Conservation (phyloP, 2,888 invertebrate species). For the Petrophora chlorosata region DNA sequence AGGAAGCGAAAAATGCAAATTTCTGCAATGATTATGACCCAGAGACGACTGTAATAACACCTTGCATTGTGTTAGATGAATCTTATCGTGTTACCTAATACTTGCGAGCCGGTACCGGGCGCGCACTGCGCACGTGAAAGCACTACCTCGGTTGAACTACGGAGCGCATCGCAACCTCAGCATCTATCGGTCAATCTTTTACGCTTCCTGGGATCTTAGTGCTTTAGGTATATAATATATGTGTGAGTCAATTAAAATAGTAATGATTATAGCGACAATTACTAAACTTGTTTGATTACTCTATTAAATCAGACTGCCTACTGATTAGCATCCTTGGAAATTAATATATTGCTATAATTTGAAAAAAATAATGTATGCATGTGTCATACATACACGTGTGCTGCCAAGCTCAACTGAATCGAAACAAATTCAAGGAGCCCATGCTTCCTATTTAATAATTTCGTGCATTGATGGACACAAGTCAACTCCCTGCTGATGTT, state of each 20-base stretch:
- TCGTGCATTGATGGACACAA: not conserved
- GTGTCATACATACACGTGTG: too few species aligned
- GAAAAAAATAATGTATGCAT: too few species aligned
- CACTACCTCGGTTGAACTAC: not conserved
- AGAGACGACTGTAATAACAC: not conserved
- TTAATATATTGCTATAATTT: too few species aligned
- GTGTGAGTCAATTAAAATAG: not conserved
- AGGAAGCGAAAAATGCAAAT: constrained; percentile 17
- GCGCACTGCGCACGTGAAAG: constrained; percentile 15
- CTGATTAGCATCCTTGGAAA: too few species aligned
- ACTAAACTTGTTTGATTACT: too few species aligned
- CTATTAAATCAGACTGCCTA: too few species aligned
- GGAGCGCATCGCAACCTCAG: constrained; percentile 3
- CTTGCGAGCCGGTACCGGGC: not conserved
- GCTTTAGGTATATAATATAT: not conserved
- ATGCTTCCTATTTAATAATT: too few species aligned
- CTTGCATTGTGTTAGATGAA: constrained; percentile 4
- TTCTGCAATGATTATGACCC: not conserved
- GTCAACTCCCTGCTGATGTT: not conserved
- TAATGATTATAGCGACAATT: too few species aligned
- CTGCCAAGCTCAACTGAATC: too few species aligned
- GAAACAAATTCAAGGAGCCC: too few species aligned
- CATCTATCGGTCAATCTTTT: not conserved
- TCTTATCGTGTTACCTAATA: constrained; percentile 10
- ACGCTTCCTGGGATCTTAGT: not conserved